phyloP scores from a whole-genome alignment of 2,113 vertebrate species.

The Pachypanchax playfairii region DNA sequence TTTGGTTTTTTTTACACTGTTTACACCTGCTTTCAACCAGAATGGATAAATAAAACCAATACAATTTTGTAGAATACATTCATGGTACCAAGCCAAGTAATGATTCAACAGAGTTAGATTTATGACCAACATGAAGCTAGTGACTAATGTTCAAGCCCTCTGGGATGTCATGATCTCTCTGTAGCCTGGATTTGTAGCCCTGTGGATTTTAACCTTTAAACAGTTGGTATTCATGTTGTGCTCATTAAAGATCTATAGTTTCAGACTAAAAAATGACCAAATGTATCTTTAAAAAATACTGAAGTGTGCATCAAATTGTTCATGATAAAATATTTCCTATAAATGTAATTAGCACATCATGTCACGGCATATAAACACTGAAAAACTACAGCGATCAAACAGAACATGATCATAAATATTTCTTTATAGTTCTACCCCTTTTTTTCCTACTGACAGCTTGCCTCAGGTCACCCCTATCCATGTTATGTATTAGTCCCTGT shows the following conservation, averaged over 20 bases:
- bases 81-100: constrained; percentile 37
- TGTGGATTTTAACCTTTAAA: constrained; percentile 41
- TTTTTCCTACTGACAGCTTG: constrained; percentile 23
- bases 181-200: constrained; percentile 43
- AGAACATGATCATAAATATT: constrained; percentile 35
- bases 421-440: constrained; percentile 58
- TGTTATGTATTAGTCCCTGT: constrained; percentile 51
- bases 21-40: constrained; percentile 55
- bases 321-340: too few species aligned
- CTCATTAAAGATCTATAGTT: constrained; percentile 3
- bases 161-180: constrained; percentile 50
- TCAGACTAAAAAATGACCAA: not conserved
- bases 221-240: constrained; percentile 5
- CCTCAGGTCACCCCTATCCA: constrained; percentile 64
- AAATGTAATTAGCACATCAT: too few species aligned
- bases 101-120: constrained; percentile 46
- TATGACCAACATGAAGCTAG: constrained; percentile 57
- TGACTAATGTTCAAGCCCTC: constrained; percentile 53
- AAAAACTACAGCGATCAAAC: constrained; percentile 2
- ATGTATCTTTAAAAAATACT: not conserved
- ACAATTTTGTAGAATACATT: constrained; percentile 47
- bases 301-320: not conserved
- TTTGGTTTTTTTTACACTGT: constrained; percentile 56
- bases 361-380: not conserved
- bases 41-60: constrained; percentile 68